A percentile compares a stretch with the other conserved stretches of the same genome.
phyloP scores from a whole-genome alignment of 1,140 invertebrate genomes.

The Camponotus pennsylvanicus region DNA sequence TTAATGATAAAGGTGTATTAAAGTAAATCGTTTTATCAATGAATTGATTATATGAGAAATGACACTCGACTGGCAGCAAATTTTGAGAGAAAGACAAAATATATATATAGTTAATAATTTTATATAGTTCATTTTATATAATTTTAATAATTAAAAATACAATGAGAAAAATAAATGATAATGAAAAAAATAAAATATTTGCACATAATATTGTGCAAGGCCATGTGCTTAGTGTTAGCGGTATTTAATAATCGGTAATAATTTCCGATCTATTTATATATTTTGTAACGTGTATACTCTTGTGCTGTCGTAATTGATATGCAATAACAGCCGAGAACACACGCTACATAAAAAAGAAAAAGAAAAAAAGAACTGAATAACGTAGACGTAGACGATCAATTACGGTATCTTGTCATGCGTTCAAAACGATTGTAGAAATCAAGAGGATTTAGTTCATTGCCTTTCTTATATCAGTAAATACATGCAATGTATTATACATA shows the following conservation, averaged over 20 bases:
- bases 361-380: background rate
- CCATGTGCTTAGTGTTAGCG: background rate
- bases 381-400: background rate
- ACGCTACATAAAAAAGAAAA: too few species aligned
- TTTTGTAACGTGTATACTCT: background rate
- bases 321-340: background rate
- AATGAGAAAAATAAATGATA: too few species aligned
- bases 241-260: background rate
- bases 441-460: slow-evolving; percentile 40
- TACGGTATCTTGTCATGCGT: background rate
- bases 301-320: background rate
- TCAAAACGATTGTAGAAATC: slow-evolving; percentile 20
- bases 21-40: background rate
- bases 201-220: background rate
- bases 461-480: slow-evolving; percentile 12
- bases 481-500: background rate
- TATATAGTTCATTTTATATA: too few species aligned
- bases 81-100: background rate
- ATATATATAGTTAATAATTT: too few species aligned
- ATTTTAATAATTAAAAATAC: too few species aligned
- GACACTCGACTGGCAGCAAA: background rate
- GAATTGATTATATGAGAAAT: background rate
- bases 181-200: too few species aligned
- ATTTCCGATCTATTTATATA: background rate
- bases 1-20: background rate